Conservation (phyloP, 2,888 invertebrate species). For the Oscheius sp. region DNA sequence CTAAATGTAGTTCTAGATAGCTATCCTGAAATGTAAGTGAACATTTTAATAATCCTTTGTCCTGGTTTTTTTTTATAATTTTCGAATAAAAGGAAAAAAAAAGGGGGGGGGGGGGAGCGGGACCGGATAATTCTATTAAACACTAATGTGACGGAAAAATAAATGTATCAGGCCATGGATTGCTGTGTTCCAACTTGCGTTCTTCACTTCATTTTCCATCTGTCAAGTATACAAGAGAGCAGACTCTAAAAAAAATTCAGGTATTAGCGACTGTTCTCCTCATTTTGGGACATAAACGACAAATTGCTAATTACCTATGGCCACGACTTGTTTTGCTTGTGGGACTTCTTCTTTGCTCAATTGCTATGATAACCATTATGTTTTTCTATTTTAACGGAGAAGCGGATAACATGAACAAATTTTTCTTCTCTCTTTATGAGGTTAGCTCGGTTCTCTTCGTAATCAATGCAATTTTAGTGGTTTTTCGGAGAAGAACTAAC, state of each 20-base stretch:
- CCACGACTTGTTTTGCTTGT: constrained; percentile 47
- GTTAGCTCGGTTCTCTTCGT: constrained; percentile 29
- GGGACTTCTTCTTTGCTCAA: constrained; percentile 47
- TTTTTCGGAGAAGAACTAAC: constrained; percentile 38
- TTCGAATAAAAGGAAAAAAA: neutral
- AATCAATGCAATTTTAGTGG: constrained; percentile 37
- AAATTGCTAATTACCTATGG: constrained; percentile 45
- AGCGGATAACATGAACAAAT: constrained; percentile 50
- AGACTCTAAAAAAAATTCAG: constrained; percentile 29
- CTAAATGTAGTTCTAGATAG: constrained; percentile 36
- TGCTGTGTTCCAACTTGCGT: constrained; percentile 35
- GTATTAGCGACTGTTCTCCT: constrained; percentile 49
- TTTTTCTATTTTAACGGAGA: constrained; percentile 53
- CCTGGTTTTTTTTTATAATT: neutral
- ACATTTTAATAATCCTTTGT: neutral
- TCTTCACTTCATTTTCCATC: constrained; percentile 46
- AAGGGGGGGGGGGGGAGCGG: neutral
- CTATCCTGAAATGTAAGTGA: constrained; percentile 40
- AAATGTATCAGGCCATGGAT: constrained; percentile 46
- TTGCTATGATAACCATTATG: constrained; percentile 45
- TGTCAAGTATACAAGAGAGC: constrained; percentile 1
- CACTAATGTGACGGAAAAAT: too few species aligned
- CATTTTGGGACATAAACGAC: constrained; percentile 42
- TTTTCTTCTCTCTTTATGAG: constrained; percentile 49
- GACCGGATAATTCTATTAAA: neutral